Evolutionary conservation across 1,140 invertebrate genomes (phyloP).

Genomic region (Aphelenchoides fujianensis): DNA sequence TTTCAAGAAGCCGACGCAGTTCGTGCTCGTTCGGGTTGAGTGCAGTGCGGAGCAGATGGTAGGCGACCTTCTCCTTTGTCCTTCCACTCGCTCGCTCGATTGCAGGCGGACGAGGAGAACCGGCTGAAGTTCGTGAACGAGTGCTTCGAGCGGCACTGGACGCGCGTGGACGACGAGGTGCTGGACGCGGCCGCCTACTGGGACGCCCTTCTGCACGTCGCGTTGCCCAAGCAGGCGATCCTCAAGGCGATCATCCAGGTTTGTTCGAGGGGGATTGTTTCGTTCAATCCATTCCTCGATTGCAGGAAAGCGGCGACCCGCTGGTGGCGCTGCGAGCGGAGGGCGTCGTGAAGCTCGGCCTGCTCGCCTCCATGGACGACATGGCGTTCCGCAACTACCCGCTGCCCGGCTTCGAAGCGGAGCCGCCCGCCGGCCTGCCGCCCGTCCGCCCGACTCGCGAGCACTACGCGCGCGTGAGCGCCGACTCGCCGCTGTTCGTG

Average conservation of each 20-base stretch:
- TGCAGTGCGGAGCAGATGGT: slow-evolving; percentile 9
- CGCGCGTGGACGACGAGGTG: not conserved
- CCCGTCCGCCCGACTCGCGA: slow-evolving; percentile 5
- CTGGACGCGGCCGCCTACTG: not conserved
- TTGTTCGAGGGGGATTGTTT: not conserved
- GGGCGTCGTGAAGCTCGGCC: not conserved
- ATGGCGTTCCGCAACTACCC: slow-evolving; percentile 11
- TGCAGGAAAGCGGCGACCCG: slow-evolving; percentile 5
- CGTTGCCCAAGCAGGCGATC: not conserved
- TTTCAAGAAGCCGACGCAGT: slow-evolving; percentile 1
- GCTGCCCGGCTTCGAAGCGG: slow-evolving; percentile 7
- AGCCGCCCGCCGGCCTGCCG: not conserved
- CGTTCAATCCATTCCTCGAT: not conserved
- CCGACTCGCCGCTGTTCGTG: slow-evolving; percentile 24
- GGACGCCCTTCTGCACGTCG: not conserved
- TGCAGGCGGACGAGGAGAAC: slow-evolving; percentile 15
- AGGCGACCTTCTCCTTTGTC: too few relatives aligned
- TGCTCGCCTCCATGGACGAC: not conserved
- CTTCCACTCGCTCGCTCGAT: too few relatives aligned
- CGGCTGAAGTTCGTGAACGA: not conserved
- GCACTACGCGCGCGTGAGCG: not conserved
- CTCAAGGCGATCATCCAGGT: not conserved
- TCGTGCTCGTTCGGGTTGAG: not conserved
- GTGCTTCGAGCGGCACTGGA: not conserved
- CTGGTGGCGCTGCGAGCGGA: not conserved